phyloP scores from a whole-genome alignment of 2,113 vertebrate genomes.

The Chaenogobius annularis region DNA sequence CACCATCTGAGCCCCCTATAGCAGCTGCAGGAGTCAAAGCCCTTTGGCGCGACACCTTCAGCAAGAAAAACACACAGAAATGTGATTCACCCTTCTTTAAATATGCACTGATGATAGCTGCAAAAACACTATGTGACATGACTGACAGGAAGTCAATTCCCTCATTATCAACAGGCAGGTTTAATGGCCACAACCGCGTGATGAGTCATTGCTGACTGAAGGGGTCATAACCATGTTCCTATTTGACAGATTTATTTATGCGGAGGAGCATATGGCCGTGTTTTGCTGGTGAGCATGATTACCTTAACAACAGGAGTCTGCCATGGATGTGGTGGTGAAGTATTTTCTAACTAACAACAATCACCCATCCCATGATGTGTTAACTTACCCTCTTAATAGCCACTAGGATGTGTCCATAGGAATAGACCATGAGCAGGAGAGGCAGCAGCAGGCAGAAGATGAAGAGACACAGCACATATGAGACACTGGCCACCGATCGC shows the following conservation, averaged over 20 bases:
- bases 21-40: constrained; percentile 27
- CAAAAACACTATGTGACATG: constrained; percentile 5
- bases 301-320: not conserved
- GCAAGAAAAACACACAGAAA: constrained; percentile 42
- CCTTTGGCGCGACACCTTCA: constrained; percentile 8
- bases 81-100: constrained; percentile 50
- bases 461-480: constrained; percentile 72
- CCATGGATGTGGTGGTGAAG: not conserved
- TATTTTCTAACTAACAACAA: not conserved
- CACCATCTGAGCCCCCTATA: constrained; percentile 22
- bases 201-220: constrained; percentile 45
- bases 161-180: constrained; percentile 49
- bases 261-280: constrained; percentile 8
- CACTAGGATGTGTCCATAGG: constrained; percentile 56
- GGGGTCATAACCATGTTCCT: constrained; percentile 13
- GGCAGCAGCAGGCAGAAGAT: constrained; percentile 70
- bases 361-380: not conserved
- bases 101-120: not conserved
- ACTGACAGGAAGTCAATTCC: not conserved
- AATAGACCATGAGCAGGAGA: constrained; percentile 69
- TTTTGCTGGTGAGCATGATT: not conserved
- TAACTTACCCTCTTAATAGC: constrained; percentile 64
- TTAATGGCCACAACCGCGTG: constrained; percentile 31
- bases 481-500: constrained; percentile 59
- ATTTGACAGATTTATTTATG: not conserved